Evolutionary conservation across 2,888 invertebrate genomes (phyloP).

Genomic region (Noctua janthina): DNA sequence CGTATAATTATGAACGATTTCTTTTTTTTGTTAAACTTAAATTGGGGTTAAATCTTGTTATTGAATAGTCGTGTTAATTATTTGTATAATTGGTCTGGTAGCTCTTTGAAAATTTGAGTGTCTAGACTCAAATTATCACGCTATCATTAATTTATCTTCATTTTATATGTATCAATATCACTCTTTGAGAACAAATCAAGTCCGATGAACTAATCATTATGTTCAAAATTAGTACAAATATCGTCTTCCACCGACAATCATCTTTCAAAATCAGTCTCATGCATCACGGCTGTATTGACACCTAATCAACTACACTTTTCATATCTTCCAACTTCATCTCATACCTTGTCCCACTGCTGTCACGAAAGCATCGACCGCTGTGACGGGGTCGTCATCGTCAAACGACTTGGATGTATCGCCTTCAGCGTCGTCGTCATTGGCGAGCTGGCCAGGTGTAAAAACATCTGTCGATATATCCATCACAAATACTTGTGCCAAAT

Average conservation of each 20-base stretch:
- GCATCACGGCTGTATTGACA: slow-evolving; percentile 11
- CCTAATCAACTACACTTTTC: slow-evolving; percentile 16
- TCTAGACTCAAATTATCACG: neutral
- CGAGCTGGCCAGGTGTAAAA: slow-evolving; percentile 58
- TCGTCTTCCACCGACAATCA: slow-evolving; percentile 1
- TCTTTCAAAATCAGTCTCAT: neutral
- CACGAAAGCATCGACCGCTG: slow-evolving; percentile 72
- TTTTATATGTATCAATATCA: neutral
- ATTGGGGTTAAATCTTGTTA: neutral
- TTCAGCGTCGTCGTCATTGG: slow-evolving; percentile 57
- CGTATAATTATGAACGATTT: neutral
- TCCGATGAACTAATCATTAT: neutral
- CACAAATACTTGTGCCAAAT: slow-evolving; percentile 36
- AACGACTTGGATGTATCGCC: slow-evolving; percentile 67
- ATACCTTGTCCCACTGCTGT: slow-evolving; percentile 59
- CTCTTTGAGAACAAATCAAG: neutral
- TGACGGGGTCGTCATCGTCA: slow-evolving; percentile 68
- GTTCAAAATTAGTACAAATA: neutral
- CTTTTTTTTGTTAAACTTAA: neutral
- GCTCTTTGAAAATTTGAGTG: neutral
- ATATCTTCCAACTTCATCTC: slow-evolving; percentile 31
- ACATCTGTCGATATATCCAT: slow-evolving; percentile 62
- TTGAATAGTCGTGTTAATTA: neutral
- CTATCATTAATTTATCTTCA: neutral
- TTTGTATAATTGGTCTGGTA: neutral